phyloP scores from a whole-genome alignment of 2,888 invertebrate genomes.

The Drosophila atroscutellata region DNA sequence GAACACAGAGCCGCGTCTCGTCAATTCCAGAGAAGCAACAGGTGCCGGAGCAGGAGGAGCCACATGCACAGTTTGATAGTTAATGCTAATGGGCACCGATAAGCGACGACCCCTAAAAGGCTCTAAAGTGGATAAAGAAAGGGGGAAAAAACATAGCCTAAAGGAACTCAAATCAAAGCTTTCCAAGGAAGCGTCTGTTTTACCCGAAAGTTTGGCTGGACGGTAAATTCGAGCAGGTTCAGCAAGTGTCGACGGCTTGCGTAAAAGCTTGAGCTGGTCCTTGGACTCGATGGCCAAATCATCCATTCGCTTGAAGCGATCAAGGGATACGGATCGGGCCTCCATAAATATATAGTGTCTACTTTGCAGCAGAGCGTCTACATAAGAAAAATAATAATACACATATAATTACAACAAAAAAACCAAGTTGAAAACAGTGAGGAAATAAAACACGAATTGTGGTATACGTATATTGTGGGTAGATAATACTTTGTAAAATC shows the following conservation, averaged over 20 bases:
- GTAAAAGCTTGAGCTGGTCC: constrained; percentile 24
- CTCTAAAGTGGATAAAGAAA: constrained; percentile 32
- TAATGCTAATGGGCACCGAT: constrained; percentile 76
- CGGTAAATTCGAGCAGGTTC: constrained; percentile 32
- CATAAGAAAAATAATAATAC: constrained; percentile 20
- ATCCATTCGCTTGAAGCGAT: constrained; percentile 63
- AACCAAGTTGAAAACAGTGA: constrained; percentile 1
- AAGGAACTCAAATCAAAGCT: background rate
- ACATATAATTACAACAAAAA: constrained; percentile 3
- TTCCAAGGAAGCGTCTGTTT: constrained; percentile 5
- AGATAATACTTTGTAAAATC: constrained; percentile 52
- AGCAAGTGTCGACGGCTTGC: constrained; percentile 46
- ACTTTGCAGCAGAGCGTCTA: constrained; percentile 56
- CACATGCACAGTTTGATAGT: constrained; percentile 69
- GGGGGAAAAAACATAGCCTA: constrained; percentile 7
- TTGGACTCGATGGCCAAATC: constrained; percentile 1
- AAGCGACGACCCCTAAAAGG: constrained; percentile 66
- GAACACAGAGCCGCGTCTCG: constrained; percentile 67
- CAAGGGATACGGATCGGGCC: constrained; percentile 77
- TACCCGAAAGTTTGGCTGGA: constrained; percentile 46
- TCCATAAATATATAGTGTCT: constrained; percentile 67
- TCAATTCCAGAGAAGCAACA: constrained; percentile 39
- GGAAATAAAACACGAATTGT: constrained; percentile 47
- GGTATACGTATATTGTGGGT: constrained; percentile 22
- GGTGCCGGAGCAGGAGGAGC: constrained; percentile 17